Conservation (phyloP, 2,113 vertebrate genomes). For the Pelecanus crispus region DNA sequence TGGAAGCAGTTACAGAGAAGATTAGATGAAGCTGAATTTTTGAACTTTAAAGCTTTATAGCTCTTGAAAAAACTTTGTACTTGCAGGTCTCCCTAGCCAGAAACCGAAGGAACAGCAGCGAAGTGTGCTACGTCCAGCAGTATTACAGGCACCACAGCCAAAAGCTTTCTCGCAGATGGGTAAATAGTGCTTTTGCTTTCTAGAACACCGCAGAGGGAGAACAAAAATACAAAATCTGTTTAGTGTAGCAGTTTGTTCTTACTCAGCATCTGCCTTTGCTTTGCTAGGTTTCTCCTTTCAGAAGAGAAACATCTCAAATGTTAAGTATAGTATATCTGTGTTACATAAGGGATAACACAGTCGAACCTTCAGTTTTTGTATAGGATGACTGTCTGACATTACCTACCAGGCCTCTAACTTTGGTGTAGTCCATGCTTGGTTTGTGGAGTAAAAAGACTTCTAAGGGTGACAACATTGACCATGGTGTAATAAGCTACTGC, state of each 20-base stretch:
- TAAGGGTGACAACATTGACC: neutral
- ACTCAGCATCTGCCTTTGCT: neutral
- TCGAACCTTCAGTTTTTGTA: neutral
- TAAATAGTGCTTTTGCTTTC: slow-evolving; percentile 62
- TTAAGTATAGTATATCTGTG: neutral
- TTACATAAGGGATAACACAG: neutral
- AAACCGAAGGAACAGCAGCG: slow-evolving; percentile 97
- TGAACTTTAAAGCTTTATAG: neutral
- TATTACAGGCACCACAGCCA: slow-evolving; percentile 89
- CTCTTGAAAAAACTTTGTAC: neutral
- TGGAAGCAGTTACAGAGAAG: neutral
- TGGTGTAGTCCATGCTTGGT: neutral
- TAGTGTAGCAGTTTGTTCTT: neutral
- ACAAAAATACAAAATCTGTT: neutral
- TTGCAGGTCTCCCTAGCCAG: slow-evolving; percentile 92
- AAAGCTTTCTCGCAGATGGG: slow-evolving; percentile 86
- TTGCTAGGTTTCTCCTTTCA: neutral
- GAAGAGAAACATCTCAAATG: neutral
- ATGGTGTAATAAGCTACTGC: neutral
- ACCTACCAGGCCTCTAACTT: neutral
- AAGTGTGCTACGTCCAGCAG: slow-evolving; percentile 93
- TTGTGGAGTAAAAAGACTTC: neutral
- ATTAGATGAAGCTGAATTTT: neutral
- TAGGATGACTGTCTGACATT: neutral
- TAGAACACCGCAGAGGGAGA: neutral